Base-by-base conservation (phyloP, 2,113 vertebrate genomes). In the Donacobius atricapilla region DNA sequence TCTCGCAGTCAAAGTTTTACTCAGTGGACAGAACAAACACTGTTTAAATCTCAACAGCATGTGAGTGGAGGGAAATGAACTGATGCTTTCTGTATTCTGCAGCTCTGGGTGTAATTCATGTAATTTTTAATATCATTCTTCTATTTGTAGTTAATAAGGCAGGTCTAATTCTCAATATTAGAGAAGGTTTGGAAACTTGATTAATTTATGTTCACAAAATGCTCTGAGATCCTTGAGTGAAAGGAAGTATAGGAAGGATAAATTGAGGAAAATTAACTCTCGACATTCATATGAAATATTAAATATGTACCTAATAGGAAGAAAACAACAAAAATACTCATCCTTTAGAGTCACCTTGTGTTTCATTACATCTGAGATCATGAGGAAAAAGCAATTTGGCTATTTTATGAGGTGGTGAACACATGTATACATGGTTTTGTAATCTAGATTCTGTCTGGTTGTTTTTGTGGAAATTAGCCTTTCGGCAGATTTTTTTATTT, bases 251-350 rank as follows among this genome's bases (percentile, higher is more conserved):
- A 39, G 11, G 12, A 75, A 73, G 5, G 77, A 69, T 69, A 94
- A 68, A 69, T 2, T 40, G 23, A 83, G n/a, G 37, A 51, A 75
- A 88, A 90, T 42, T 12, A n/a, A 31, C 39, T 68, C 31, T 88
- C 44, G 77, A 5, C 3, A 15, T 81, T 71, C 14, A 56, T 17
- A 13, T 37, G 45, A 40, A 79, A 64, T 76, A 51, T 39, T 48
- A 69, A 90, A 69, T 61, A 13, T 7, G 9, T 39, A 73, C 47
- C 6, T 39, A 56, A 77, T 18, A 66, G 31, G 15, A 80, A 93
- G 3, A 25, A 50, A 31, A 0, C 0, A 1, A 5, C 13, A 56
- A 71, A 63, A 35, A 9, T 6, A 4, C 12, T 35, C 13, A 42
- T 78, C 1, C 15, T 63, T 63, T 58, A 42, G 11, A 81, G n/a